These are phyloP conservation scores for Pachycephala philippinensis DNA, from an alignment of 2,113 vertebrate species.

Conservation along the genomic window DNA sequence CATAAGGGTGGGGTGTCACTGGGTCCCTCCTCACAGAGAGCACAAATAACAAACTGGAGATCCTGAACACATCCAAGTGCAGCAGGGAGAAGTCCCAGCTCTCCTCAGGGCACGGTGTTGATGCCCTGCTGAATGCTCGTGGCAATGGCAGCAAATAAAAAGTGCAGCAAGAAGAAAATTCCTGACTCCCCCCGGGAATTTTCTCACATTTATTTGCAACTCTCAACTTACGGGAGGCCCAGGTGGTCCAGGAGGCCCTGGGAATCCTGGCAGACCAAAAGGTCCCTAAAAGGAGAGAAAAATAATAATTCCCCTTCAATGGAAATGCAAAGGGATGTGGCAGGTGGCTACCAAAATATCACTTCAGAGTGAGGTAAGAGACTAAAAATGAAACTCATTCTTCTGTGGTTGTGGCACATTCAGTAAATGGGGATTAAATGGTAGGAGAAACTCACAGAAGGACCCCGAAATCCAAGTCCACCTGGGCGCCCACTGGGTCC, in stretches of 20 bases:
- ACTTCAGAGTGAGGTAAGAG: not conserved
- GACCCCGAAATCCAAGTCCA: constrained; percentile 84
- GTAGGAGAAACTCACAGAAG: constrained; percentile 77
- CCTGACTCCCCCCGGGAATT: not conserved
- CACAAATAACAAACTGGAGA: not conserved
- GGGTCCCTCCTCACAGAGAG: not conserved
- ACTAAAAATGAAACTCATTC: not conserved
- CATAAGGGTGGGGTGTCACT: not conserved
- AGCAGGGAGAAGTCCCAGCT: not conserved
- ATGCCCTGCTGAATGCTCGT: not conserved
- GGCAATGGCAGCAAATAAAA: not conserved
- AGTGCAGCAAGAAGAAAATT: not conserved
- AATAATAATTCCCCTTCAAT: not conserved
- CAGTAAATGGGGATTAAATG: not conserved
- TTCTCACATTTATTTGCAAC: not conserved
- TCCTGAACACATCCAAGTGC: not conserved
- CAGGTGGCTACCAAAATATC: not conserved
- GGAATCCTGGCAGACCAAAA: constrained; percentile 86
- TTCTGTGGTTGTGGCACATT: not conserved
- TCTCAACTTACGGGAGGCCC: constrained; percentile 88
- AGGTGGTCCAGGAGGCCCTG: constrained; percentile 85
- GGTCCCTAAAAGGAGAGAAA: constrained; percentile 76
- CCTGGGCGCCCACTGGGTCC: constrained; percentile 90
- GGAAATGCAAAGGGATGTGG: not conserved
- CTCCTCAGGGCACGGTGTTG: not conserved